Percentiles rank a stretch among this genome's conserved stretches.
phyloP scores from a whole-genome alignment of 2,888 invertebrate species.

The Apodemia mormo region DNA sequence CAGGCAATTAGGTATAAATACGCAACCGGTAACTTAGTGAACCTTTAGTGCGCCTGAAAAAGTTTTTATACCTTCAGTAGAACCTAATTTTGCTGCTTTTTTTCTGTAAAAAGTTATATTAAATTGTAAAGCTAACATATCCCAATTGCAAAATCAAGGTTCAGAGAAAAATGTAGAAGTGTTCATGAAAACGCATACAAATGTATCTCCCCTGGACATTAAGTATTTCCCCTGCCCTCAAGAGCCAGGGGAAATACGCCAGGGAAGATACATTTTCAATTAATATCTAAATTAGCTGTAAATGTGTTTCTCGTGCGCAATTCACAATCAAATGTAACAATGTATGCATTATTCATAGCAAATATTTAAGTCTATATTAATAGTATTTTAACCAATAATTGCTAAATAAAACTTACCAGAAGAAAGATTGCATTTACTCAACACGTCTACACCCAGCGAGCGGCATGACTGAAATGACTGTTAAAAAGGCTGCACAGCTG shows the following conservation, averaged over 20 bases:
- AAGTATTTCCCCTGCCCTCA: slow-evolving; percentile 26
- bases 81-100: slow-evolving; percentile 22
- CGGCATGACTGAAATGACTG: slow-evolving; percentile 27
- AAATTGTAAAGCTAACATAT: slow-evolving; percentile 20
- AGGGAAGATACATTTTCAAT: slow-evolving; percentile 31
- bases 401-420: slow-evolving; percentile 29
- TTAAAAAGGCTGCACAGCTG: slow-evolving; percentile 24
- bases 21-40: slow-evolving; percentile 27
- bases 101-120: slow-evolving; percentile 25
- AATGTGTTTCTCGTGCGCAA: slow-evolving; percentile 30
- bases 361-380: slow-evolving; percentile 27
- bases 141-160: slow-evolving; percentile 18
- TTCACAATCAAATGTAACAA: slow-evolving; percentile 31
- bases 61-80: slow-evolving; percentile 16
- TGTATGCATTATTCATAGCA: slow-evolving; percentile 30
- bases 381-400: slow-evolving; percentile 30
- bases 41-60: slow-evolving; percentile 30
- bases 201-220: slow-evolving; percentile 25
- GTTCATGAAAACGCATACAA: slow-evolving; percentile 20
- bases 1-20: slow-evolving; percentile 26
- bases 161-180: slow-evolving; percentile 15
- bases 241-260: slow-evolving; percentile 26
- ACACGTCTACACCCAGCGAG: slow-evolving; percentile 26
- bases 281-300: slow-evolving; percentile 32
- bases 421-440: slow-evolving; percentile 30